phyloP scores from a whole-genome alignment of 1,140 invertebrate species.

The Penaeus chinensis region DNA sequence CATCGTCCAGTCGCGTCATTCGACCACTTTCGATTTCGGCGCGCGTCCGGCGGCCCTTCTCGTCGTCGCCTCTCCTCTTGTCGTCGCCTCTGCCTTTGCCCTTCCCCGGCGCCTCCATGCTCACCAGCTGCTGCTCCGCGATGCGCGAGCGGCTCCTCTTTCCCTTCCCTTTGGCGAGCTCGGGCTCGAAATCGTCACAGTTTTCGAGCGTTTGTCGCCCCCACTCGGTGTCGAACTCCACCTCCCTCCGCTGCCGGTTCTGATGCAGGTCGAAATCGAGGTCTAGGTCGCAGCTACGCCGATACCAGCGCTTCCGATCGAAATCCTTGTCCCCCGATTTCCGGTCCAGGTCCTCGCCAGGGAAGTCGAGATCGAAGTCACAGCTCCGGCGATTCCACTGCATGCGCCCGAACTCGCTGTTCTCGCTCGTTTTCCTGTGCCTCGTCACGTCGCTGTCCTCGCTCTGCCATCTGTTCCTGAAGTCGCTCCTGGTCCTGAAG shows the following conservation, averaged over 20 bases:
- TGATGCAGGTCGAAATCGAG: slow-evolving; percentile 58
- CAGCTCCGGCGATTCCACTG: slow-evolving; percentile 61
- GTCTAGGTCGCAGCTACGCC: slow-evolving; percentile 62
- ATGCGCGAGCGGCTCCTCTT: slow-evolving; percentile 28
- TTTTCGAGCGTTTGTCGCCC: slow-evolving; percentile 13
- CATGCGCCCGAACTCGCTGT: slow-evolving; percentile 49
- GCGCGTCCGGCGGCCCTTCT: neutral
- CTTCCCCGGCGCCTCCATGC: neutral
- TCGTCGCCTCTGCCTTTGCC: slow-evolving; percentile 17
- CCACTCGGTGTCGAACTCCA: slow-evolving; percentile 25
- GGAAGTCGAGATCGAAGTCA: slow-evolving; percentile 58
- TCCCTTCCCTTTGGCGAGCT: neutral
- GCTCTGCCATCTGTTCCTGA: slow-evolving; percentile 56
- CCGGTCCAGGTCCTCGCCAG: slow-evolving; percentile 29
- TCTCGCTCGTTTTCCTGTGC: slow-evolving; percentile 40
- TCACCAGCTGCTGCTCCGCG: slow-evolving; percentile 32
- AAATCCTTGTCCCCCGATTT: slow-evolving; percentile 46
- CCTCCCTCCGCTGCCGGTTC: slow-evolving; percentile 22
- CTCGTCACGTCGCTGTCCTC: slow-evolving; percentile 41
- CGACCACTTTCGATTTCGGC: neutral
- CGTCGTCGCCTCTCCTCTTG: neutral
- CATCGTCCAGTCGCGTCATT: neutral
- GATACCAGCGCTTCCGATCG: slow-evolving; percentile 57
- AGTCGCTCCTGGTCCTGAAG: slow-evolving; percentile 49
- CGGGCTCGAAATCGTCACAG: slow-evolving; percentile 12